Evolutionary conservation across 2,888 invertebrate species (phyloP).

Genomic region (Apantesis nais): DNA sequence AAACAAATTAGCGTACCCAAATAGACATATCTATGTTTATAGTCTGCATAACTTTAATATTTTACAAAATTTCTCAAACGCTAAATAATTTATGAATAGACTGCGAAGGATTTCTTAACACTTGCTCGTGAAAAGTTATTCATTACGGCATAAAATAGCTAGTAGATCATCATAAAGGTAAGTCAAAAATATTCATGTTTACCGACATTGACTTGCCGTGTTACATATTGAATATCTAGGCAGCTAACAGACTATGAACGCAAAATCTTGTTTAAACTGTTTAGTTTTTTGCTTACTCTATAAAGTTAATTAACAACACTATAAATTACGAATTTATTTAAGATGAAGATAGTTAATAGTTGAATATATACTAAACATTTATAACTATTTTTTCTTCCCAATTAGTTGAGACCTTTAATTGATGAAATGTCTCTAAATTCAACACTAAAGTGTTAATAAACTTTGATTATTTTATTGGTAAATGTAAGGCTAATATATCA

Average conservation of each 20-base stretch:
- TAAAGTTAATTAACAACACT: background rate
- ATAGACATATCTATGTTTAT: background rate
- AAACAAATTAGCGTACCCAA: background rate
- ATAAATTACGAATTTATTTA: background rate
- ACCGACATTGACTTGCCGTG: background rate
- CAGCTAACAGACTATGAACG: constrained; percentile 4
- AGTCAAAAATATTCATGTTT: constrained; percentile 4
- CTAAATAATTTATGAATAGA: background rate
- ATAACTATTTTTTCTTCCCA: background rate
- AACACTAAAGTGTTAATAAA: background rate
- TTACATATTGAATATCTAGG: constrained; percentile 17
- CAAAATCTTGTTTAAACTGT: background rate
- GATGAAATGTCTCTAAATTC: background rate
- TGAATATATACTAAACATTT: background rate
- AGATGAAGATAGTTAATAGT: background rate
- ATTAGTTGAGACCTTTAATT: background rate
- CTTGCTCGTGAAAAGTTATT: constrained; percentile 1
- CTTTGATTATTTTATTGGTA: background rate
- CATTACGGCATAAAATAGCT: background rate
- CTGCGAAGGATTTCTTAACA: constrained; percentile 3
- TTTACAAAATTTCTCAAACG: background rate
- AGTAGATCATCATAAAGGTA: constrained; percentile 1
- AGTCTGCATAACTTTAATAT: background rate
- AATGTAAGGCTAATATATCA: background rate
- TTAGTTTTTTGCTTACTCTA: background rate